phyloP scores from a whole-genome alignment of 2,113 vertebrate genomes.

The Micronycteris hirsuta region DNA sequence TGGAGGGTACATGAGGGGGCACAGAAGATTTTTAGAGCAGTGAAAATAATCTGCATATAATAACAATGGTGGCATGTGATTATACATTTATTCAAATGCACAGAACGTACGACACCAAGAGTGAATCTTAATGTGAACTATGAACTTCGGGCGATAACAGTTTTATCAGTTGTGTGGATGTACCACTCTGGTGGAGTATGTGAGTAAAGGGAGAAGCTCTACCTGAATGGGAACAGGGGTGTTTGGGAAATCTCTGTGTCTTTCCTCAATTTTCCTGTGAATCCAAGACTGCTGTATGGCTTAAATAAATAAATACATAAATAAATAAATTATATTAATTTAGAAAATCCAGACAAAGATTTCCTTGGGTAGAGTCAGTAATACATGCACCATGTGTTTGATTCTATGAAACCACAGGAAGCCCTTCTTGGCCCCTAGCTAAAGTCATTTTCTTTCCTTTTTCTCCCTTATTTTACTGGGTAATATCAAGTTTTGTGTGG shows the following conservation, averaged over 20 bases:
- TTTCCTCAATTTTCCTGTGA: neutral
- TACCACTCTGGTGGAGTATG: neutral
- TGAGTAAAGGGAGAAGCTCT: too few species aligned
- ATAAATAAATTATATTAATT: neutral
- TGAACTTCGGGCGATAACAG: neutral
- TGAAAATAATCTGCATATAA: neutral
- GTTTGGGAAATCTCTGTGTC: neutral
- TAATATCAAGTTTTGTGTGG: constrained; percentile 53
- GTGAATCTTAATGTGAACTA: neutral
- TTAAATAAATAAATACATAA: neutral
- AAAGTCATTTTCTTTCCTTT: constrained; percentile 45
- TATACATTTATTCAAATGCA: neutral
- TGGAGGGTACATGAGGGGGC: neutral
- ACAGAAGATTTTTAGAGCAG: neutral
- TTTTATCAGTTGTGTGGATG: neutral
- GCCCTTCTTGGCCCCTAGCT: neutral
- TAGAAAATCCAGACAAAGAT: neutral
- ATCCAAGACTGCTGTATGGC: neutral
- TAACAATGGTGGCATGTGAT: neutral
- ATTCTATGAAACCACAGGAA: constrained; percentile 42
- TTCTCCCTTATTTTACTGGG: neutral
- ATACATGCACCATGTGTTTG: neutral
- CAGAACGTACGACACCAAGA: neutral
- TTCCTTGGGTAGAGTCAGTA: neutral
- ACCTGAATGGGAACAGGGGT: neutral